Percentiles rank a stretch among this genome's conserved stretches.
phyloP scores from a whole-genome alignment of 2,797 vertebrate species.

The Myotis vivesi region DNA sequence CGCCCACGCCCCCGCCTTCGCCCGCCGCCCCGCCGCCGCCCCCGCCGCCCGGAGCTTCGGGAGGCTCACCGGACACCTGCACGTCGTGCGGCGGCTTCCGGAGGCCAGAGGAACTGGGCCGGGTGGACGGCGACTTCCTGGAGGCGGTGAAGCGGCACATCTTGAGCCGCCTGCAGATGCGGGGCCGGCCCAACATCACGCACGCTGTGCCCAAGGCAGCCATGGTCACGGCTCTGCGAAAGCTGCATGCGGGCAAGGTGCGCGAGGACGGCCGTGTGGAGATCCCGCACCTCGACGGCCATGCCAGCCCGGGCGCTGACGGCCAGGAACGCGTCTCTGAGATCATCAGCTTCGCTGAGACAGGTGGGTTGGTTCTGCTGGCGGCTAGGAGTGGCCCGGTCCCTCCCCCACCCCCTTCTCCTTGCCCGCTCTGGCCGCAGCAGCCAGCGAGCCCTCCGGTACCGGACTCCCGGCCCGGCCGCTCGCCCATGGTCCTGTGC shows the following conservation, averaged over 20 bases:
- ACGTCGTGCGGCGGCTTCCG: slow-evolving; percentile 94
- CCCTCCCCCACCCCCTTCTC: not conserved
- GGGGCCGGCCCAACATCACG: slow-evolving; percentile 96
- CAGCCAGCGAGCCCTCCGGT: not conserved
- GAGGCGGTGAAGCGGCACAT: slow-evolving; percentile 98
- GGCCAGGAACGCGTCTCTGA: slow-evolving; percentile 93
- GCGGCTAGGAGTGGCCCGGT: not conserved
- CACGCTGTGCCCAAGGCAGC: slow-evolving; percentile 96
- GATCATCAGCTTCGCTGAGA: slow-evolving; percentile 98
- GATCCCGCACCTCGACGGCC: slow-evolving; percentile 95
- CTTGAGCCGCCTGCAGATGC: slow-evolving; percentile 95
- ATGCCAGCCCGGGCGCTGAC: slow-evolving; percentile 90
- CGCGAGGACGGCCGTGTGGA: slow-evolving; percentile 95
- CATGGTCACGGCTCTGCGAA: slow-evolving; percentile 96
- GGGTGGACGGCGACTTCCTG: slow-evolving; percentile 92
- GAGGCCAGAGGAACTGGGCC: slow-evolving; percentile 89
- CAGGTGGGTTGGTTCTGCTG: slow-evolving; percentile 88
- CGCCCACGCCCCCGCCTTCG: slow-evolving; percentile 71
- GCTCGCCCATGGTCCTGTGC: not conserved
- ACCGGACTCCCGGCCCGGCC: not conserved
- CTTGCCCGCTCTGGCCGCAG: not conserved
- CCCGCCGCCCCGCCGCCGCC: slow-evolving; percentile 84
- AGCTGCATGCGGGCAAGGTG: slow-evolving; percentile 96
- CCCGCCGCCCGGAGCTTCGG: slow-evolving; percentile 83
- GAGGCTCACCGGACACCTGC: slow-evolving; percentile 87